phyloP scores from a whole-genome alignment of 2,797 vertebrate species.

The Chelon auratus region DNA sequence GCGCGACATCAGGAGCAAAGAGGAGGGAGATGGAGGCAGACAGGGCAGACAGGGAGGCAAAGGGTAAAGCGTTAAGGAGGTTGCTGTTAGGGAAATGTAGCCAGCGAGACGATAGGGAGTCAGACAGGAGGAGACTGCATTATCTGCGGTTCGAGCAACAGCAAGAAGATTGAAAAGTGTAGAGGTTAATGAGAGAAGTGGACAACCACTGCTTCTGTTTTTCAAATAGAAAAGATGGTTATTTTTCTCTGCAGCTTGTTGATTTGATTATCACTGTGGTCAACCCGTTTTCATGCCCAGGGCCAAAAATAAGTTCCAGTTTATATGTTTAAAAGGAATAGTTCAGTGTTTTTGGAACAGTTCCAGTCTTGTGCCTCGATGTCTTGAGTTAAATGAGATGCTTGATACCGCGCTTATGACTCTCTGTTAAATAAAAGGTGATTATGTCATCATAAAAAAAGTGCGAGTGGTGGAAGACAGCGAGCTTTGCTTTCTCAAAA shows the following conservation, averaged over 20 bases:
- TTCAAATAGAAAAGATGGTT: neutral
- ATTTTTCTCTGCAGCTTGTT: neutral
- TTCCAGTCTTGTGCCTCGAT: no score
- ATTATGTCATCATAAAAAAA: neutral
- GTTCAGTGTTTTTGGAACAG: no score
- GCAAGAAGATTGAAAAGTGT: constrained; percentile 24
- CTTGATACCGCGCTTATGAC: no score
- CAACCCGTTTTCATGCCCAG: neutral
- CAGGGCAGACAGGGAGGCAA: constrained; percentile 36
- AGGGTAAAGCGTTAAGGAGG: constrained; percentile 34
- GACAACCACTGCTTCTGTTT: constrained; percentile 22
- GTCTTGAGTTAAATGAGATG: neutral
- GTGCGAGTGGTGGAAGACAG: neutral
- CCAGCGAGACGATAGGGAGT: constrained; percentile 7
- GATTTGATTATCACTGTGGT: neutral
- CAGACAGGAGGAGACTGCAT: constrained; percentile 19
- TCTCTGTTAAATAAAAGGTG: no score
- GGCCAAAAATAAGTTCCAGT: no score
- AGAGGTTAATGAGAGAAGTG: constrained; percentile 25
- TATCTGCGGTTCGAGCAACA: constrained; percentile 44
- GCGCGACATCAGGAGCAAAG: constrained; percentile 52
- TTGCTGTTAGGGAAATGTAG: constrained; percentile 11
- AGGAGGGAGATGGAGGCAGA: constrained; percentile 19
- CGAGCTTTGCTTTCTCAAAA: neutral
- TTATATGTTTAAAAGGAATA: no score